Evolutionary conservation across 2,797 vertebrate species (phyloP).

Genomic region (Sardinella longiceps): DNA sequence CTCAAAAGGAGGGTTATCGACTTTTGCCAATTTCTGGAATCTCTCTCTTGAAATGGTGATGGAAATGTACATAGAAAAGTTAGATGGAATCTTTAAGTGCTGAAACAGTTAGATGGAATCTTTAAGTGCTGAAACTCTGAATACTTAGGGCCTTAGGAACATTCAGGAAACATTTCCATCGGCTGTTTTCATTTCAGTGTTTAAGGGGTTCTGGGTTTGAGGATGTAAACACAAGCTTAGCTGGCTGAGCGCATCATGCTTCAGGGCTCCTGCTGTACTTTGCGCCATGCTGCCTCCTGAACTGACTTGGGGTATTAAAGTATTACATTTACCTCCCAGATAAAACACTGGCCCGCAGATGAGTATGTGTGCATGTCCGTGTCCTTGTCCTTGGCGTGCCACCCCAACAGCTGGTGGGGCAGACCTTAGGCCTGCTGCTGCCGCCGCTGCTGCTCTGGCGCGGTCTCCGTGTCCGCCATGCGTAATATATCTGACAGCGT

Average conservation of each 20-base stretch:
- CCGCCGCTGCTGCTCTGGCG: too few relatives aligned
- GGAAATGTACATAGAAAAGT: too few relatives aligned
- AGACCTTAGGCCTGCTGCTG: background rate
- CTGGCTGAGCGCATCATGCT: background rate
- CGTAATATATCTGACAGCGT: background rate
- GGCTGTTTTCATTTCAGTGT: background rate
- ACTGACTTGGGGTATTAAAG: slow-evolving; percentile 63
- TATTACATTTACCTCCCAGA: slow-evolving; percentile 58
- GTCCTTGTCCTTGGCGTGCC: slow-evolving; percentile 30
- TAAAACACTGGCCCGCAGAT: slow-evolving; percentile 49
- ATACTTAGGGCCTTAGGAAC: too few relatives aligned
- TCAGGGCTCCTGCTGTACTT: background rate
- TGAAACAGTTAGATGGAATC: too few relatives aligned
- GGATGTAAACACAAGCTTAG: background rate
- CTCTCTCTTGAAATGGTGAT: too few relatives aligned
- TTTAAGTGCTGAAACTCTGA: too few relatives aligned
- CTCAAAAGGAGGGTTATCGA: too few relatives aligned
- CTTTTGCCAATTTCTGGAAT: too few relatives aligned
- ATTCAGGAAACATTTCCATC: too few relatives aligned
- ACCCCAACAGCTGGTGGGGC: slow-evolving; percentile 60
- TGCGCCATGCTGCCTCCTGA: slow-evolving; percentile 46
- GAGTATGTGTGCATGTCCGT: slow-evolving; percentile 33
- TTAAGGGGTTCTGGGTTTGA: background rate
- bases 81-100: too few relatives aligned
- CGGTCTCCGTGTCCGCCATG: background rate